Evolutionary conservation across 2,113 vertebrate species (phyloP).

Genomic region (Rattus rattus): DNA sequence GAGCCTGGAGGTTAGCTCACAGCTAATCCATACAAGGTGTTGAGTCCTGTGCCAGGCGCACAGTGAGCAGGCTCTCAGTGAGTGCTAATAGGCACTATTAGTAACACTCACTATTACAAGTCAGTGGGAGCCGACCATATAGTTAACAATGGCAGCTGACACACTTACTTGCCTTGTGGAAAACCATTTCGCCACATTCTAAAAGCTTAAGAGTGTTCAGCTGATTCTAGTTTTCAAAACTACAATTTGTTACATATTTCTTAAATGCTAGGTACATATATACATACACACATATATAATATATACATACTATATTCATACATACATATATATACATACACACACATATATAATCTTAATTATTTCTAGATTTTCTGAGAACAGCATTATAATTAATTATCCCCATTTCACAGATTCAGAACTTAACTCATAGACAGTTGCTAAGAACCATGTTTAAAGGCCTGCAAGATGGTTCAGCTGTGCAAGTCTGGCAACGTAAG

Average conservation of each 20-base stretch:
- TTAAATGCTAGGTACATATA: neutral
- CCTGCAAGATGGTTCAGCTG: neutral
- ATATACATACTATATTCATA: too few species aligned
- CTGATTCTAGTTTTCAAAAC: slow-evolving; percentile 20
- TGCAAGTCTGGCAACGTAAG: neutral
- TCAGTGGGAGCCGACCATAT: neutral
- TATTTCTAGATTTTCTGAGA: neutral
- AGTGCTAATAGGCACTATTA: neutral
- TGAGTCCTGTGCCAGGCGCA: neutral
- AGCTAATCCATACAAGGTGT: neutral
- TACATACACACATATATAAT: neutral
- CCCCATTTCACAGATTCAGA: neutral
- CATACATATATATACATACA: neutral
- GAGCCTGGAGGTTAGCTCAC: neutral
- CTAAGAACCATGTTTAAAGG: neutral
- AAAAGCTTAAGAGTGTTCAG: neutral
- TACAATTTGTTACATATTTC: neutral
- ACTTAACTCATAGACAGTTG: neutral
- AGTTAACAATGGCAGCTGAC: neutral
- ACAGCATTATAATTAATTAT: neutral
- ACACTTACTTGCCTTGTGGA: neutral
- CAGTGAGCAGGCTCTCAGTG: neutral
- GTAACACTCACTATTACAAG: neutral
- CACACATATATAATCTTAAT: neutral
- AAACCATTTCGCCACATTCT: neutral